A percentile compares a stretch with the other conserved stretches of the same genome.
Evolutionary conservation across 2,888 invertebrate species (phyloP).

Genomic region (Melinaea menophilus): DNA sequence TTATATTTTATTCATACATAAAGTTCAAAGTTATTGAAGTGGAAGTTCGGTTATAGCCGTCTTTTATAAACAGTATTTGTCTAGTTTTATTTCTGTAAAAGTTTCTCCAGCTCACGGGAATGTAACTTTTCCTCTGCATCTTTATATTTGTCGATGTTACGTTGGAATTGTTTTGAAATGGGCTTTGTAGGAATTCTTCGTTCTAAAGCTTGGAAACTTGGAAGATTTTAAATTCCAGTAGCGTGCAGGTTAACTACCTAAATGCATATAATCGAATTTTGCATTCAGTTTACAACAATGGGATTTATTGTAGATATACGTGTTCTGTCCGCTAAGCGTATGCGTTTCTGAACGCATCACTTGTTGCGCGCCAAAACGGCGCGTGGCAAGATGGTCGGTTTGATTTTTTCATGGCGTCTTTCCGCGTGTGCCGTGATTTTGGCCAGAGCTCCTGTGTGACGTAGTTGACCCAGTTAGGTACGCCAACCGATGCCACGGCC

Average conservation of each 20-base stretch:
- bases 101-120: slow-evolving; percentile 1
- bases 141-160: slow-evolving; percentile 6
- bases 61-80: slow-evolving; percentile 5
- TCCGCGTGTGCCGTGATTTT: slow-evolving; percentile 73
- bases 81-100: slow-evolving; percentile 4
- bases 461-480: slow-evolving; percentile 72
- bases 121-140: slow-evolving; percentile 3
- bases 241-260: slow-evolving; percentile 64
- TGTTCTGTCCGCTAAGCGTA: slow-evolving; percentile 57
- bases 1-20: neutral
- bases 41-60: neutral
- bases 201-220: slow-evolving; percentile 41
- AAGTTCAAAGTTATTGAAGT: neutral
- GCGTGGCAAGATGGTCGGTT: slow-evolving; percentile 65
- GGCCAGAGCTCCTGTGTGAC: slow-evolving; percentile 72
- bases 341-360: slow-evolving; percentile 46
- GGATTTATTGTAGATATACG: slow-evolving; percentile 75
- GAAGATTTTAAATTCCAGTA: slow-evolving; percentile 53
- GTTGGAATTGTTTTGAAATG: slow-evolving; percentile 16
- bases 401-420: slow-evolving; percentile 61
- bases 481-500: slow-evolving; percentile 76
- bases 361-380: slow-evolving; percentile 51
- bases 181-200: slow-evolving; percentile 31
- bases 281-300: slow-evolving; percentile 65
- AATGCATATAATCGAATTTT: slow-evolving; percentile 68